Evolutionary conservation across 2,797 vertebrate species (phyloP), one percentile per base, ranked within the genome.

Genomic region (Darevskia mixta): DNA sequence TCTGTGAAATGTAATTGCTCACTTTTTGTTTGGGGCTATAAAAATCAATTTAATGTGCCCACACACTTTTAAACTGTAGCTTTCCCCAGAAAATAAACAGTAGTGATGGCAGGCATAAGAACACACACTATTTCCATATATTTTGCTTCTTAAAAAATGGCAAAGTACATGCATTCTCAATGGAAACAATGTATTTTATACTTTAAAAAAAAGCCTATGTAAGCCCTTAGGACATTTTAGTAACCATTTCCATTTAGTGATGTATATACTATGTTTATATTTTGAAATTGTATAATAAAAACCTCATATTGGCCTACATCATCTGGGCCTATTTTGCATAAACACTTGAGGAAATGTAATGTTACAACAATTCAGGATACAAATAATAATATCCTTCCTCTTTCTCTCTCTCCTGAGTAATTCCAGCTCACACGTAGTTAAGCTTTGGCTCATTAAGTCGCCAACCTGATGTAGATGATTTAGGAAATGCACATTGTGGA

Each of bases 371-470:
- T 29, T 82, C 61, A 41, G 43, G 90, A 90, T 73, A 35, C 17
- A 9, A 80, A 45, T 5, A 64, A 15, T 64, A 45, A 72, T 79
- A 17, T 18, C 8, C 1, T 77, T 71, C 27, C 58, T 25, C 41
- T n/a, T 66, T 43, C 35, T 23, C 69, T 73, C 72, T 67, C 72
- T 84, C 38, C 23, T 72, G 75, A 79, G 83, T 71, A 84, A 79
- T 72, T 84, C 75, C 35, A 49, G 66, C 27, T 91, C 84, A 75
- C 29, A 92, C n/a, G 9, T 17, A 6, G 55, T 55, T 91, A 86
- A 91, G n/a, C 75, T 93, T 41, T 93, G 55, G 69, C 89, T 91
- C 10, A 86, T 78, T 89, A 80, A 71, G 86, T 79, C 20, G 35
- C 4, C 86, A 72, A 85, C 2, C 61, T 20, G 27, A 84, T 73